A percentile compares a stretch with the other conserved stretches of the same genome.
phyloP scores from a whole-genome alignment of 2,797 vertebrate species.

The Gallirallus australis region DNA sequence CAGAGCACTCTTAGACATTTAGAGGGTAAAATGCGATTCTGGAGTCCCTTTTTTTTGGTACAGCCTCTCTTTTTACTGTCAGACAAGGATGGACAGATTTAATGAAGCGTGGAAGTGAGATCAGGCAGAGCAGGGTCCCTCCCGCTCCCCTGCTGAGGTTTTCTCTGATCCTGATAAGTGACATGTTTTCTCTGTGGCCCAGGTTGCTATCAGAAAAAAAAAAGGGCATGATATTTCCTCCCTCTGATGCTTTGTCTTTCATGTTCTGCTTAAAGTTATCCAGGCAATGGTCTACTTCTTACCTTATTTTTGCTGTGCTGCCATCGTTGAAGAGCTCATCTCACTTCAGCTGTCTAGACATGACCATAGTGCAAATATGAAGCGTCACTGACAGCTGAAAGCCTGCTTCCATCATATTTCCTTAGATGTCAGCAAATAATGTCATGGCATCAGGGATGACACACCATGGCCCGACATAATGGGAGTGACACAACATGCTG shows the following conservation, averaged over 20 bases:
- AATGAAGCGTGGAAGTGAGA: not conserved
- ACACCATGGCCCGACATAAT: not conserved
- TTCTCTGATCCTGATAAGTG: not conserved
- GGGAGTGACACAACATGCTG: not conserved
- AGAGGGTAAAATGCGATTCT: not conserved
- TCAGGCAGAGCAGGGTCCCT: not conserved
- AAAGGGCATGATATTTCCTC: not conserved
- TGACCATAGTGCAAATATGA: slow-evolving; percentile 30
- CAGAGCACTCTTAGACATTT: not conserved
- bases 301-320: not conserved
- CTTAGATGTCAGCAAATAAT: slow-evolving; percentile 29
- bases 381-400: slow-evolving; percentile 16
- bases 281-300: not conserved
- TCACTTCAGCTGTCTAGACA: slow-evolving; percentile 16
- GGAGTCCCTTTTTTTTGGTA: not conserved
- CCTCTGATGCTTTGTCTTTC: not conserved
- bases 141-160: not conserved
- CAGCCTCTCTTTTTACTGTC: not conserved
- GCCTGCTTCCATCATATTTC: slow-evolving; percentile 22
- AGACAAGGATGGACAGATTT: not conserved
- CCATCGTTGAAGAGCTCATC: not conserved
- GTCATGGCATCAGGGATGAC: not conserved
- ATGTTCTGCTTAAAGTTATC: not conserved
- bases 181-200: not conserved
- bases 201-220: not conserved